A percentile compares a stretch with the other conserved stretches of the same genome.
These are phyloP conservation scores for Halesus radiatus DNA, from an alignment of 1,140 invertebrate genomes.

Conservation along the genomic window DNA sequence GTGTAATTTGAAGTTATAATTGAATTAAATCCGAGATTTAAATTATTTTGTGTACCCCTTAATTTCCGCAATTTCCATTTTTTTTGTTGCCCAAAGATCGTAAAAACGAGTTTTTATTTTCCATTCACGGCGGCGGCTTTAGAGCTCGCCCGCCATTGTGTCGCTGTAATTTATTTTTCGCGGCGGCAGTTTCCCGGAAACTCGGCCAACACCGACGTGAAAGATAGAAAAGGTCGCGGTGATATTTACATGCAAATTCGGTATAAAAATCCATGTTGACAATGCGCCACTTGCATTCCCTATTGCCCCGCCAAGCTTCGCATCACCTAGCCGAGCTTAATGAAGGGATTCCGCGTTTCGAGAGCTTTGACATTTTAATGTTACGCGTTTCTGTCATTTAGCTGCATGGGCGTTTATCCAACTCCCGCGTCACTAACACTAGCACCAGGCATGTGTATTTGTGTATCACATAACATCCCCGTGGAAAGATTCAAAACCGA, in stretches of 20 bases:
- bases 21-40: not conserved
- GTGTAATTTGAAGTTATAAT: not conserved
- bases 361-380: constrained; percentile 36
- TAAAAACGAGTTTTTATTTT: not conserved
- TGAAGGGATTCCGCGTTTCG: constrained; percentile 32
- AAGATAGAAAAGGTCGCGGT: not conserved
- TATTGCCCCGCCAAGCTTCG: not conserved
- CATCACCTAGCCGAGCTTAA: not conserved
- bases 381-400: constrained; percentile 25
- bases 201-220: constrained; percentile 10
- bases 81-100: not conserved
- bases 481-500: not conserved
- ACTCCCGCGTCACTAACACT: not conserved
- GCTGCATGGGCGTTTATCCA: not conserved
- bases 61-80: too few species aligned
- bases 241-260: constrained; percentile 23
- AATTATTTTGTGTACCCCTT: not conserved
- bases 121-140: not conserved
- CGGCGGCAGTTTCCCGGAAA: constrained; percentile 6
- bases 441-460: not conserved
- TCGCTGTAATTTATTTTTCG: not conserved
- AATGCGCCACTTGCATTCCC: not conserved
- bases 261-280: not conserved
- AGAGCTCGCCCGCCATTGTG: not conserved
- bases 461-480: not conserved